These are phyloP conservation scores for Neodiprion lecontei DNA, from an alignment of 1,140 invertebrate species.

Conservation along the genomic window DNA sequence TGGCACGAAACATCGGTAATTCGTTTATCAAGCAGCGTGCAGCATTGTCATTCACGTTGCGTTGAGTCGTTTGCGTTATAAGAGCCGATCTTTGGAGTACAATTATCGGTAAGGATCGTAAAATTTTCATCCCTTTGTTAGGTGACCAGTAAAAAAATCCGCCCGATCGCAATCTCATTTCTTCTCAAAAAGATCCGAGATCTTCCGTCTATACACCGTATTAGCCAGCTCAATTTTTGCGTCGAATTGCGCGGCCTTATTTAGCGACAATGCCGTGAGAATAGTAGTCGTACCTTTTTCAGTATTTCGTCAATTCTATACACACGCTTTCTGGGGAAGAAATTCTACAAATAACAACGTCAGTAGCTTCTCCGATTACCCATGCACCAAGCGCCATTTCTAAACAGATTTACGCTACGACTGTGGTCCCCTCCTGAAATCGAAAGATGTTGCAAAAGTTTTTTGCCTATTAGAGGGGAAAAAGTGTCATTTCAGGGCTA, in stretches of 20 bases:
- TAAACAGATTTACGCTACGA: too few species aligned
- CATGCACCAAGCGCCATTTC: background rate
- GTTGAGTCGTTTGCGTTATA: background rate
- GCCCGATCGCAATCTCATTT: background rate
- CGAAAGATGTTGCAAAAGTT: too few species aligned
- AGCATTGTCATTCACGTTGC: background rate
- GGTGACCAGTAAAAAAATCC: too few species aligned
- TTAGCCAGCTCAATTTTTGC: background rate
- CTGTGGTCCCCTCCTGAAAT: too few species aligned
- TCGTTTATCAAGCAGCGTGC: background rate
- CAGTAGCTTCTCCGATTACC: background rate
- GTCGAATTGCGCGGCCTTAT: constrained; percentile 2
- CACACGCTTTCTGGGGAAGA: background rate
- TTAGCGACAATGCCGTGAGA: constrained; percentile 4
- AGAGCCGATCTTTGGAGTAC: too few species aligned
- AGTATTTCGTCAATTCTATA: too few species aligned
- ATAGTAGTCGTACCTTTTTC: background rate
- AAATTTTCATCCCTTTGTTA: too few species aligned
- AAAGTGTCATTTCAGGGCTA: too few species aligned
- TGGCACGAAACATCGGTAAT: background rate
- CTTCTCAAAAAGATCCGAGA: background rate
- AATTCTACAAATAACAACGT: background rate
- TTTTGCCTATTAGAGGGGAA: too few species aligned
- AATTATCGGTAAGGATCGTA: too few species aligned
- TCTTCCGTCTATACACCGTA: background rate